A percentile compares a stretch with the other conserved stretches of the same genome.
Conservation (phyloP, 2,888 invertebrate species). For the Trachelus troglodyta region DNA sequence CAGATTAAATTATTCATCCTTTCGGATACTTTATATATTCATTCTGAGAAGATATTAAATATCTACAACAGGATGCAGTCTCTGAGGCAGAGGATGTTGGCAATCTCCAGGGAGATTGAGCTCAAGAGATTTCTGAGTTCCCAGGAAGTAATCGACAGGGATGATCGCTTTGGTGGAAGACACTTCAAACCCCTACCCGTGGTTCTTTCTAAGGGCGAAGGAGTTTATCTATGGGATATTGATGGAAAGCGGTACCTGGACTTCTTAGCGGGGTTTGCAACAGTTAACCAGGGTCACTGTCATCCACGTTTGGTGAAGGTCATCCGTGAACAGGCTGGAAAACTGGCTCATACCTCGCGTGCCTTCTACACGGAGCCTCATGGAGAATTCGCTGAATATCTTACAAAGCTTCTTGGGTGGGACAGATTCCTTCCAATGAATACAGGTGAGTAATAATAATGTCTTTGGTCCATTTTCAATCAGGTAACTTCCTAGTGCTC, state of each 20-base stretch:
- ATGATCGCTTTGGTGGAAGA: slow-evolving; percentile 75
- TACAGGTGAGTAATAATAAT: slow-evolving; percentile 69
- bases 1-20: neutral
- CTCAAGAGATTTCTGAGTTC: slow-evolving; percentile 40
- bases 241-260: slow-evolving; percentile 83
- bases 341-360: slow-evolving; percentile 79
- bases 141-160: slow-evolving; percentile 68
- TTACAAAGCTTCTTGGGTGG: slow-evolving; percentile 78
- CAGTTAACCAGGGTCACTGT: slow-evolving; percentile 85
- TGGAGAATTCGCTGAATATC: slow-evolving; percentile 79
- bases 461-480: neutral
- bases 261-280: slow-evolving; percentile 84
- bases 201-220: slow-evolving; percentile 74
- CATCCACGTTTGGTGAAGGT: slow-evolving; percentile 78
- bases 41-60: slow-evolving; percentile 17
- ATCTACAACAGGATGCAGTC: slow-evolving; percentile 36
- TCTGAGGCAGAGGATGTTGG: slow-evolving; percentile 27
- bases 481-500: neutral
- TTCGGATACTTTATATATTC: neutral
- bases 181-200: slow-evolving; percentile 81
- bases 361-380: slow-evolving; percentile 81
- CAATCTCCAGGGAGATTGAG: slow-evolving; percentile 16
- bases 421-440: slow-evolving; percentile 88
- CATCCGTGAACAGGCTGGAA: slow-evolving; percentile 70
- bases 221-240: slow-evolving; percentile 83